These are phyloP conservation scores for Microcebus murinus DNA, from an alignment of 2,113 vertebrate genomes.

Conservation along the genomic window DNA sequence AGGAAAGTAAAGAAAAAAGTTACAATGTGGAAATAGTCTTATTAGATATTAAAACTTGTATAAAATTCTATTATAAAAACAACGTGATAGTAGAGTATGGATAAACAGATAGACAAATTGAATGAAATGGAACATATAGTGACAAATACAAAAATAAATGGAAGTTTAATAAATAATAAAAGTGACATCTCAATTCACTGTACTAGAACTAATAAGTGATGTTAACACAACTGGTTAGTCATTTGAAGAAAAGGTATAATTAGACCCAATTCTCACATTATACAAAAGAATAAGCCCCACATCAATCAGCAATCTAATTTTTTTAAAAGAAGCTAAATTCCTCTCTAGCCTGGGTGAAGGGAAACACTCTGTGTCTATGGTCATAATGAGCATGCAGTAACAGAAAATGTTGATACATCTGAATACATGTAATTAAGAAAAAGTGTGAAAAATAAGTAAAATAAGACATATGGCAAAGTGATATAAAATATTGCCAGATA, in stretches of 20 bases:
- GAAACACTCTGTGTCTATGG: neutral
- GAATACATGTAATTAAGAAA: neutral
- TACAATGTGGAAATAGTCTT: neutral
- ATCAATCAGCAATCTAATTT: neutral
- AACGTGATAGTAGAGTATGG: neutral
- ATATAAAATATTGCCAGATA: neutral
- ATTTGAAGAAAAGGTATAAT: neutral
- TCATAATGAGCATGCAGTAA: neutral
- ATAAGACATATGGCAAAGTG: neutral
- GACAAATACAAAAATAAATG: neutral
- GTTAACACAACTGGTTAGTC: neutral
- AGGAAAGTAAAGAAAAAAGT: neutral
- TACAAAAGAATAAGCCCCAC: neutral
- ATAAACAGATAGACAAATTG: neutral
- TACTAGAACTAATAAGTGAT: neutral
- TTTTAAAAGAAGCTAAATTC: neutral
- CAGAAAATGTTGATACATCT: neutral
- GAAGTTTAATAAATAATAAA: neutral
- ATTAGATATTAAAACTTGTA: neutral
- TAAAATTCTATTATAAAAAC: neutral
- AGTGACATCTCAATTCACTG: neutral
- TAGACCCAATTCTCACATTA: neutral
- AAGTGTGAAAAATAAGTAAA: neutral
- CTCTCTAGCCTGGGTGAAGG: neutral
- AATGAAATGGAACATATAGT: neutral